These are phyloP conservation scores for Drosophila neocordata DNA, from an alignment of 1,140 invertebrate genomes.

Conservation along the genomic window DNA sequence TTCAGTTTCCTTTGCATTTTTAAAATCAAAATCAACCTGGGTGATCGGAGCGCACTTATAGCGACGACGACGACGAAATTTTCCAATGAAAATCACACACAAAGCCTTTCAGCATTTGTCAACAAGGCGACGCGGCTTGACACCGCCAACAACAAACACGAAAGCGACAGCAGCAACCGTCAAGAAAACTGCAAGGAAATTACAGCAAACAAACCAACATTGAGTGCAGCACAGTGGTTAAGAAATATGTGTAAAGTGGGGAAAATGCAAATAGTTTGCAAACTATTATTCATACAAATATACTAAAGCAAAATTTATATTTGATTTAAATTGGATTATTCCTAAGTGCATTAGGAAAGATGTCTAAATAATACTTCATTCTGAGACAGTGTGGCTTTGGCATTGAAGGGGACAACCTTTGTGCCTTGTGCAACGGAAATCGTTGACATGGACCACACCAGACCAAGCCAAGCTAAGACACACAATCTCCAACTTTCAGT, in stretches of 20 bases:
- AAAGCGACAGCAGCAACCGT: constrained; percentile 28
- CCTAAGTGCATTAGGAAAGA: neutral
- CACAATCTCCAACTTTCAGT: constrained; percentile 36
- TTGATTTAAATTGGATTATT: neutral
- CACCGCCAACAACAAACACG: constrained; percentile 59
- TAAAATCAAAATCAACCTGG: constrained; percentile 69
- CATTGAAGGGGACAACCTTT: constrained; percentile 63
- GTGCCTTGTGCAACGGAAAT: constrained; percentile 77
- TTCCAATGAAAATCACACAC: constrained; percentile 77
- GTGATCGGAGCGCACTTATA: constrained; percentile 53
- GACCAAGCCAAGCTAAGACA: constrained; percentile 18
- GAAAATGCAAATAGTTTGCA: neutral
- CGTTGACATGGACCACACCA: constrained; percentile 79
- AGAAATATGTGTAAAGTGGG: neutral
- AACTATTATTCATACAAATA: too few species aligned
- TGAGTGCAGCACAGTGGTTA: constrained; percentile 9
- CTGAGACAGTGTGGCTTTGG: constrained; percentile 27
- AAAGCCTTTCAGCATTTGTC: constrained; percentile 77
- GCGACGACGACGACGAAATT: constrained; percentile 20
- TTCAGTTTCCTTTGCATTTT: constrained; percentile 33
- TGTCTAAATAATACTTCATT: neutral
- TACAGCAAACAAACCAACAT: constrained; percentile 56
- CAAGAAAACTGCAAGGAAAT: constrained; percentile 79
- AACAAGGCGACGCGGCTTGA: constrained; percentile 61
- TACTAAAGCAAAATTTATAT: neutral